Evolutionary conservation across 2,113 vertebrate species (phyloP).

Genomic region (Podilymbus podiceps): DNA sequence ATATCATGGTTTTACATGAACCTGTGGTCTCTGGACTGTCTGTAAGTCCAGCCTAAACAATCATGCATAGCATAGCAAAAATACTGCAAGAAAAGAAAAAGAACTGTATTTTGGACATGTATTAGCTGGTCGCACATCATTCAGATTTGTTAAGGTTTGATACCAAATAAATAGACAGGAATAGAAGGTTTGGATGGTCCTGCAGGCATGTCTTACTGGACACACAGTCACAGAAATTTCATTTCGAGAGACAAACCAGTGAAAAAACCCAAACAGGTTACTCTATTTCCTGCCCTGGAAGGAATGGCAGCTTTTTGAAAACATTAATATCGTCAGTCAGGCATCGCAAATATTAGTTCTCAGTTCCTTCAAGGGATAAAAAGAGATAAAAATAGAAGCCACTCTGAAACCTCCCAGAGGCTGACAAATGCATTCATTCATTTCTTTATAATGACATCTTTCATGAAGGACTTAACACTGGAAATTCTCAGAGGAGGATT

Average conservation of each 20-base stretch:
- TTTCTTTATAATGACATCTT: slow-evolving; percentile 59
- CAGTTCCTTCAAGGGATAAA: slow-evolving; percentile 33
- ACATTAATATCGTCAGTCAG: not conserved
- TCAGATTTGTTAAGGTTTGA: not conserved
- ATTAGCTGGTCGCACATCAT: not conserved
- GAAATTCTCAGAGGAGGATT: slow-evolving; percentile 2
- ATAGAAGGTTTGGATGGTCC: not conserved
- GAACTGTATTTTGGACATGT: not conserved
- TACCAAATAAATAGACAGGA: not conserved
- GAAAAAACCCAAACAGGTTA: not conserved
- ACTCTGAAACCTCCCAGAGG: slow-evolving; percentile 27
- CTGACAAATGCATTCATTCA: slow-evolving; percentile 37
- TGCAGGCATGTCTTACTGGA: not conserved
- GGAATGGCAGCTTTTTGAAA: slow-evolving; percentile 21
- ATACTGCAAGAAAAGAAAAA: not conserved
- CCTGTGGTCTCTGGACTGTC: not conserved
- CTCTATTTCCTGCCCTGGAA: not conserved
- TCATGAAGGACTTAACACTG: slow-evolving; percentile 34
- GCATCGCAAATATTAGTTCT: slow-evolving; percentile 28
- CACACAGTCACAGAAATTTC: not conserved
- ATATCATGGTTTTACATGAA: not conserved
- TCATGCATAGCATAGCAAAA: not conserved
- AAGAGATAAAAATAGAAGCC: slow-evolving; percentile 56
- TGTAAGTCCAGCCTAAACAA: not conserved
- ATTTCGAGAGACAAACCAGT: not conserved